Percentiles rank a stretch among this genome's conserved stretches.
These are phyloP conservation scores for Lepidocyrtinus sp. DNA, from an alignment of 2,888 invertebrate genomes.

Conservation along the genomic window DNA sequence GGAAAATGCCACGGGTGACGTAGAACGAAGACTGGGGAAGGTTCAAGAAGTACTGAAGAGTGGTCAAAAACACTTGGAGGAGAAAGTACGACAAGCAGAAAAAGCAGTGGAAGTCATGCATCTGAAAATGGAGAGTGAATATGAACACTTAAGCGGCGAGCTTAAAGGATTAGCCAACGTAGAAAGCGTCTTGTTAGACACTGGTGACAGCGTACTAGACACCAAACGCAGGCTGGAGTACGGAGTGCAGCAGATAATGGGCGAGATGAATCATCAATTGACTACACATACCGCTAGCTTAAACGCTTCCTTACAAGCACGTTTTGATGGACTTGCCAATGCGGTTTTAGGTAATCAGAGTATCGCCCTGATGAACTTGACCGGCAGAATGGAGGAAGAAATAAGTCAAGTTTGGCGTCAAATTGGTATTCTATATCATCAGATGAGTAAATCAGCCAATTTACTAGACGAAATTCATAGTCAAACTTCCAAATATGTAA, in stretches of 20 bases:
- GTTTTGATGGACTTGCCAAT: slow-evolving; percentile 81
- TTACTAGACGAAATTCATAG: slow-evolving; percentile 83
- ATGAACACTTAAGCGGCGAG: slow-evolving; percentile 69
- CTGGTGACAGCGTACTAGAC: slow-evolving; percentile 87
- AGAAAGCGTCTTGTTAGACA: slow-evolving; percentile 85
- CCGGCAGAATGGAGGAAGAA: slow-evolving; percentile 82
- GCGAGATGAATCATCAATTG: slow-evolving; percentile 82
- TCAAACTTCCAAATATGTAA: slow-evolving; percentile 85
- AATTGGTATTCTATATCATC: slow-evolving; percentile 90
- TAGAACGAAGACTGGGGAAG: slow-evolving; percentile 73
- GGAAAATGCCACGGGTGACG: slow-evolving; percentile 71
- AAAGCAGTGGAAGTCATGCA: slow-evolving; percentile 49
- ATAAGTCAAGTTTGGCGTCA: slow-evolving; percentile 91
- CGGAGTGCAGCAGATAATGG: slow-evolving; percentile 85
- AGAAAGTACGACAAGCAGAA: slow-evolving; percentile 72
- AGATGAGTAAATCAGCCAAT: slow-evolving; percentile 83
- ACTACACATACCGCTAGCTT: slow-evolving; percentile 79
- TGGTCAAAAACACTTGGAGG: slow-evolving; percentile 63
- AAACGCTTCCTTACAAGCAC: slow-evolving; percentile 78
- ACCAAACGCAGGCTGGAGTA: slow-evolving; percentile 89
- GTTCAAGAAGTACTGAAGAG: slow-evolving; percentile 62
- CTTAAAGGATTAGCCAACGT: slow-evolving; percentile 78
- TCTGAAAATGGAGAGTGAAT: slow-evolving; percentile 65
- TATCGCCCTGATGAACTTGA: slow-evolving; percentile 82
- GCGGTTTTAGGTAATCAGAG: slow-evolving; percentile 82